These are phyloP conservation scores for Notospermus geniculatus DNA, from an alignment of 1,140 invertebrate species.

Conservation along the genomic window DNA sequence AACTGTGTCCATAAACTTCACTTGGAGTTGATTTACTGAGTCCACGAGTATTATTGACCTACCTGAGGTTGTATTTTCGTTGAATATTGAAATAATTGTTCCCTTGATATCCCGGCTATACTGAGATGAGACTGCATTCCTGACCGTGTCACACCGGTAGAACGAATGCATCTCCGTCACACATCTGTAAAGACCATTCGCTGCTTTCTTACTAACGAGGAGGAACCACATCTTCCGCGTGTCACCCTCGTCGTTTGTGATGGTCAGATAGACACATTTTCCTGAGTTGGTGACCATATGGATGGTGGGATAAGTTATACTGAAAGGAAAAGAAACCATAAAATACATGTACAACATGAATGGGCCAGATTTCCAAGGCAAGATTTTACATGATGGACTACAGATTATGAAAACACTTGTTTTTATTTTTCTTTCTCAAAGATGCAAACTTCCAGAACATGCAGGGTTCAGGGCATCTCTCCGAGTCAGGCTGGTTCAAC, in stretches of 20 bases:
- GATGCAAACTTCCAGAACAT: too few species aligned
- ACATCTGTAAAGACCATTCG: conserved; percentile 79
- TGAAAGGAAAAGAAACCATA: conserved; percentile 55
- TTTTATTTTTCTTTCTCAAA: too few species aligned
- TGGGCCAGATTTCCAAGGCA: too few species aligned
- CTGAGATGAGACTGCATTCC: conserved; percentile 80
- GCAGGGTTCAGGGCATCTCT: too few species aligned
- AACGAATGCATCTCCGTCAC: conserved; percentile 88
- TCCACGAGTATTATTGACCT: too few species aligned
- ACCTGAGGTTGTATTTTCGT: conserved; percentile 78
- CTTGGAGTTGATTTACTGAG: too few species aligned
- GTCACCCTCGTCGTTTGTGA: conserved; percentile 65
- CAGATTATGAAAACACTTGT: too few species aligned
- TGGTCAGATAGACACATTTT: conserved; percentile 70
- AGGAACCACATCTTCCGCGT: conserved; percentile 69
- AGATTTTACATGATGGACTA: too few species aligned
- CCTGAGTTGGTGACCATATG: conserved; percentile 74
- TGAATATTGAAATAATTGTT: conserved; percentile 82
- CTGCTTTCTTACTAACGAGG: conserved; percentile 73
- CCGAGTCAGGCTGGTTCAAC: too few species aligned
- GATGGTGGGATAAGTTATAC: conserved; percentile 80
- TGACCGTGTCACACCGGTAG: conserved; percentile 86
- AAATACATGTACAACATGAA: too few species aligned
- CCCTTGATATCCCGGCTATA: conserved; percentile 86
- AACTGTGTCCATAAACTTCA: too few species aligned